Conservation (phyloP, 2,888 invertebrate species). For the Melolontha melolontha region DNA sequence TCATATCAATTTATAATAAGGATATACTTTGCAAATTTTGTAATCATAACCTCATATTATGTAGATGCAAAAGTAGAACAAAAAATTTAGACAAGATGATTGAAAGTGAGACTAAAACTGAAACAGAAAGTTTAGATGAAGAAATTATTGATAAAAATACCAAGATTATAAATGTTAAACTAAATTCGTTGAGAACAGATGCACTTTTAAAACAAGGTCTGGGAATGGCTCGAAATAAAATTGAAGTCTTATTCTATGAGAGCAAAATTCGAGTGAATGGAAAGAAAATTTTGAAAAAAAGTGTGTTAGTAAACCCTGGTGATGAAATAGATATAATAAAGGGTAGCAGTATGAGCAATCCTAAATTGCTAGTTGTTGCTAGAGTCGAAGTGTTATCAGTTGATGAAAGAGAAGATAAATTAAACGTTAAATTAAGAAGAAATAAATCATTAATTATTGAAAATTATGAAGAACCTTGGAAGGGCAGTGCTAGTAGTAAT, state of each 20-base stretch:
- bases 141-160: slow-evolving; percentile 69
- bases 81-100: slow-evolving; percentile 51
- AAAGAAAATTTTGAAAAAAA: slow-evolving; percentile 81
- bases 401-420: slow-evolving; percentile 69
- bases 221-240: slow-evolving; percentile 81
- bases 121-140: slow-evolving; percentile 68
- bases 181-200: slow-evolving; percentile 79
- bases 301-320: slow-evolving; percentile 72
- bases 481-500: slow-evolving; percentile 49
- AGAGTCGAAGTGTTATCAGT: slow-evolving; percentile 75
- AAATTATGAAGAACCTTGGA: slow-evolving; percentile 74
- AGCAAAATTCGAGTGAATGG: slow-evolving; percentile 86
- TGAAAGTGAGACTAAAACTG: slow-evolving; percentile 67
- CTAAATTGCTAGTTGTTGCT: slow-evolving; percentile 76
- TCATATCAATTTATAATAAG: neutral
- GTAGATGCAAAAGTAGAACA: slow-evolving; percentile 53
- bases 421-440: slow-evolving; percentile 73
- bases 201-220: slow-evolving; percentile 76
- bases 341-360: slow-evolving; percentile 75
- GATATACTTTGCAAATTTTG: neutral
- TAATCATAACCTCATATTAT: slow-evolving; percentile 34
- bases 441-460: slow-evolving; percentile 80
- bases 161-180: slow-evolving; percentile 73
- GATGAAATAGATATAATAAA: slow-evolving; percentile 86
- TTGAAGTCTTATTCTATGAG: slow-evolving; percentile 83